phyloP scores from a whole-genome alignment of 2,888 invertebrate species.

The Barypeithes pellucidus region DNA sequence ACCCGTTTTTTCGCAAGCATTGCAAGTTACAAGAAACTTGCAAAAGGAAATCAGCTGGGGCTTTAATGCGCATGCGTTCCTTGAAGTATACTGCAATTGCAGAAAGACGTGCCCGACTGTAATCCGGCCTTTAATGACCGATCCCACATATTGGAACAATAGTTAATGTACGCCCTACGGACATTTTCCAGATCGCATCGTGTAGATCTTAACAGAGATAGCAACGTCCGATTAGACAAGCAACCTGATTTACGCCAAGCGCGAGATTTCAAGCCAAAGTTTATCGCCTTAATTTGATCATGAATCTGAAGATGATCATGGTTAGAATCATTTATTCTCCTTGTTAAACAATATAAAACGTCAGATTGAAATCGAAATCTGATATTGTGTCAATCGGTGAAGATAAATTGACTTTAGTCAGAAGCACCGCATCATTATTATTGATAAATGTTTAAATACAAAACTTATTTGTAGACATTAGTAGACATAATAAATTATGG shows the following conservation, averaged over 20 bases:
- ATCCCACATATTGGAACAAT: too few species aligned
- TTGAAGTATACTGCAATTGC: too few species aligned
- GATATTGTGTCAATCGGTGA: not conserved
- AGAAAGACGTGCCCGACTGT: too few species aligned
- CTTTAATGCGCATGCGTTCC: too few species aligned
- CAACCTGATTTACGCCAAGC: constrained; percentile 17
- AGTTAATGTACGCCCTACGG: too few species aligned
- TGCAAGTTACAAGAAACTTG: too few species aligned
- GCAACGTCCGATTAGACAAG: constrained; percentile 5
- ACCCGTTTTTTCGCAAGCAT: too few species aligned
- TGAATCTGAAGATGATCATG: constrained; percentile 11
- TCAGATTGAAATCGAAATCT: constrained; percentile 6
- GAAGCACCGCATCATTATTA: not conserved
- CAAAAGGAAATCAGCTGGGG: too few species aligned
- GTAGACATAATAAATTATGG: too few species aligned
- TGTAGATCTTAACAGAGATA: constrained; percentile 5
- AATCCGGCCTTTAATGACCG: too few species aligned
- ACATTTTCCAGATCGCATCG: not conserved
- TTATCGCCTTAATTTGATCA: constrained; percentile 15
- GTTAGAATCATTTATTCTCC: constrained; percentile 8
- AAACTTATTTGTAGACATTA: too few species aligned
- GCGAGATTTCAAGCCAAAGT: constrained; percentile 14
- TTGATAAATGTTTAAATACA: too few species aligned
- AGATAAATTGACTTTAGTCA: not conserved
- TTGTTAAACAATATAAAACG: constrained; percentile 17